Conservation (phyloP, 2,113 vertebrate species). For the Australoheros scitulus region DNA sequence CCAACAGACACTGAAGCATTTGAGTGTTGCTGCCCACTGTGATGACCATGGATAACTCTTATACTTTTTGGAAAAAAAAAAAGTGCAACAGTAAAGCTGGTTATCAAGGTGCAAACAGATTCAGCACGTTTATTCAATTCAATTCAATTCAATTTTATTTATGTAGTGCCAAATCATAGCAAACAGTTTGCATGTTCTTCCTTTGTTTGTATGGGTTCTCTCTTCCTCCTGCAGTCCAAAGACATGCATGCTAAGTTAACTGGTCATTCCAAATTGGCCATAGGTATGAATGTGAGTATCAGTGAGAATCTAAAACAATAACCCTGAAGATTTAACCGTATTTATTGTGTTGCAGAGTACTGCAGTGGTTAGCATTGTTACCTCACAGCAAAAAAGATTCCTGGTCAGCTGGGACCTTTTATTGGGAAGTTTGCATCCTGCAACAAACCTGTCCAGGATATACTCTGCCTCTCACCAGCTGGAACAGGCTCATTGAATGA, state of each 20-base stretch:
- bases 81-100: not conserved
- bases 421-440: not conserved
- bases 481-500: no score
- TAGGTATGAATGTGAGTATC: accelerated
- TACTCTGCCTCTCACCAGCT: no score
- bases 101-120: not conserved
- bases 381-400: not conserved
- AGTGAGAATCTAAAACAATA: not conserved
- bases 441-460: no score
- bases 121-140: not conserved
- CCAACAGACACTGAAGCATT: constrained; percentile 38
- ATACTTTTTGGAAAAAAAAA: constrained; percentile 14
- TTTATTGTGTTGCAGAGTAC: not conserved
- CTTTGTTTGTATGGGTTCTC: not conserved
- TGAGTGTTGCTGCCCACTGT: constrained; percentile 44
- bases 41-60: constrained; percentile 26
- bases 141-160: no score
- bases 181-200: no score
- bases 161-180: no score
- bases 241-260: not conserved
- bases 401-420: not conserved
- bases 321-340: not conserved
- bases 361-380: not conserved
- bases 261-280: not conserved
- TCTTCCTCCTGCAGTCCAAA: not conserved